These are phyloP conservation scores for Loripinus fragilis DNA, from an alignment of 2,888 invertebrate genomes.

Conservation along the genomic window DNA sequence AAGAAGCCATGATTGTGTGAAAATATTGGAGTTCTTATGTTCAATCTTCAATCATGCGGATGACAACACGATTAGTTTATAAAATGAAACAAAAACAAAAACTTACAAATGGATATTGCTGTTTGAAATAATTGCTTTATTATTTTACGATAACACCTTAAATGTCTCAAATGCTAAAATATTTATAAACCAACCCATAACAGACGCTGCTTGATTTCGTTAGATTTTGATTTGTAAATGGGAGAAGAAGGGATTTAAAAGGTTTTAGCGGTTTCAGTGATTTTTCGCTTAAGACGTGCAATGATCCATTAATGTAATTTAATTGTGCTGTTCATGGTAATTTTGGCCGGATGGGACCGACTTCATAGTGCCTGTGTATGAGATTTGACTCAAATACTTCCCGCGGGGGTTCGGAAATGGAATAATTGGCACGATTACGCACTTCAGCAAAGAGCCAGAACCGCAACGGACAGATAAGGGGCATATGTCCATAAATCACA, in stretches of 20 bases:
- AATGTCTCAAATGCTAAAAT: slow-evolving; percentile 4
- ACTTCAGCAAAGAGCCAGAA: slow-evolving; percentile 10
- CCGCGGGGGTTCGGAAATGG: neutral
- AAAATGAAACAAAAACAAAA: neutral
- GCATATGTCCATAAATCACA: slow-evolving; percentile 18
- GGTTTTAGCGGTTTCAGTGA: slow-evolving; percentile 16
- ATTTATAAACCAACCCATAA: slow-evolving; percentile 1
- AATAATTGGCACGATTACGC: slow-evolving; percentile 18
- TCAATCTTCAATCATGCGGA: neutral
- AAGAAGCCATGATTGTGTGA: neutral
- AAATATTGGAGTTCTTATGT: neutral
- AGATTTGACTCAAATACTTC: slow-evolving; percentile 1
- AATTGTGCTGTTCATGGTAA: slow-evolving; percentile 40
- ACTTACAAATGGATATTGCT: neutral
- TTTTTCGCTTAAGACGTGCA: slow-evolving; percentile 13
- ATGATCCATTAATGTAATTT: slow-evolving; percentile 40
- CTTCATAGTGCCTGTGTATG: neutral
- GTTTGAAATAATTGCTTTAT: neutral
- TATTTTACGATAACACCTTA: slow-evolving; percentile 4
- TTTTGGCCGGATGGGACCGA: slow-evolving; percentile 19
- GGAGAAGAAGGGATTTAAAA: slow-evolving; percentile 6
- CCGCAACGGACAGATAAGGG: slow-evolving; percentile 14
- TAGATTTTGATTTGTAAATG: slow-evolving; percentile 12
- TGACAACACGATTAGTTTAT: neutral
- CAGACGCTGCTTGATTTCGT: neutral